Conservation (phyloP, 23 tunicate species). For the Halocynthia roretzi region DNA sequence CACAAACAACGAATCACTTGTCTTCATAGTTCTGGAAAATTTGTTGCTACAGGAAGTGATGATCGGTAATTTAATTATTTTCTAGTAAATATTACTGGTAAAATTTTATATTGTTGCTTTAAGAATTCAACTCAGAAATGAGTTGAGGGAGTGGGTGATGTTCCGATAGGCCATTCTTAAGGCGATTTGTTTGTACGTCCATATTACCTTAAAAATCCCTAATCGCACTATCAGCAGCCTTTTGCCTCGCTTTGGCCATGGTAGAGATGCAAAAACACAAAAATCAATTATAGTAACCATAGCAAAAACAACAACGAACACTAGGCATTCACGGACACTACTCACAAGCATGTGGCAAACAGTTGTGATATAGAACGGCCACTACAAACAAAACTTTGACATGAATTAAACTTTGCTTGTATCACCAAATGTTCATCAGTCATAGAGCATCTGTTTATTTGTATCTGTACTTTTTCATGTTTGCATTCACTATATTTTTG, state of each 20-base stretch:
- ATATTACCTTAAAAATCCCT: neutral
- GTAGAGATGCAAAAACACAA: neutral
- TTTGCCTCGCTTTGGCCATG: neutral
- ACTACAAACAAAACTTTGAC: no score
- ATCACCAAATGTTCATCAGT: neutral
- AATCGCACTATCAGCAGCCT: neutral
- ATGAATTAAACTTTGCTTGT: neutral
- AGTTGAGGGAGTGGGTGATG: no score
- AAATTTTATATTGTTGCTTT: no score
- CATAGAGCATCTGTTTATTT: neutral
- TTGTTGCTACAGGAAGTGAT: constrained; percentile 81
- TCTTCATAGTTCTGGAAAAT: constrained; percentile 55
- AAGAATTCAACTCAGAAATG: no score
- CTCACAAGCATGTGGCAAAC: neutral
- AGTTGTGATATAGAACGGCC: neutral
- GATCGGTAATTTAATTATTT: constrained; percentile 15
- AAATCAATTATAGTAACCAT: no score
- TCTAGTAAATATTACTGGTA: neutral
- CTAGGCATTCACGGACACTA: no score
- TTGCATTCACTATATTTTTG: neutral
- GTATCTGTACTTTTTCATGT: neutral
- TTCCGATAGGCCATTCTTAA: no score
- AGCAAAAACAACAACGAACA: no score
- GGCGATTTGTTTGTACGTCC: neutral
- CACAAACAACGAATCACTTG: constrained; percentile 79